Percentiles rank a stretch among this genome's conserved stretches.
phyloP scores from a whole-genome alignment of 2,797 vertebrate genomes.

The Knipowitschia caucasica region DNA sequence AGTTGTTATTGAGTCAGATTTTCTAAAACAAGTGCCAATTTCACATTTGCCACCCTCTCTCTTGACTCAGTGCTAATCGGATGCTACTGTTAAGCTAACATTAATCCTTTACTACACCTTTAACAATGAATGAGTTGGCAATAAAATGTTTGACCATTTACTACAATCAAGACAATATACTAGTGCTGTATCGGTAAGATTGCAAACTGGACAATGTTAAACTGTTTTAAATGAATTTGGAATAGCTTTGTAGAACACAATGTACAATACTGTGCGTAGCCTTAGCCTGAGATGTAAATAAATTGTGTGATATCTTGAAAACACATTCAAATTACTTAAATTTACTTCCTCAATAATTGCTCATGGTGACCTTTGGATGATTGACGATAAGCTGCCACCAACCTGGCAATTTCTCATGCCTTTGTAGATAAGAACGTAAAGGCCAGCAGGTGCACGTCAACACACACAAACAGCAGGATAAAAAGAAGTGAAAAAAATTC shows the following conservation, averaged over 20 bases:
- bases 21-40: too few species aligned
- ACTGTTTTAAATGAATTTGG: not conserved
- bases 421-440: slow-evolving; percentile 56
- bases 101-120: too few species aligned
- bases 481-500: slow-evolving; percentile 11
- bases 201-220: not conserved
- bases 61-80: too few species aligned
- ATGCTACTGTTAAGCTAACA: too few species aligned
- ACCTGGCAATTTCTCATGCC: slow-evolving; percentile 45
- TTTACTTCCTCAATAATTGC: slow-evolving; percentile 18
- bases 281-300: too few species aligned
- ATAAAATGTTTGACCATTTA: not conserved
- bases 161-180: not conserved
- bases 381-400: slow-evolving; percentile 46
- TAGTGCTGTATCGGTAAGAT: not conserved
- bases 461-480: slow-evolving; percentile 13
- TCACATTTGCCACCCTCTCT: too few species aligned
- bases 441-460: slow-evolving; percentile 58
- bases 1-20: too few species aligned
- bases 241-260: not conserved
- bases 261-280: not conserved
- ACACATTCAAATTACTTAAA: slow-evolving; percentile 17
- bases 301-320: not conserved
- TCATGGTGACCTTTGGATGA: slow-evolving; percentile 54
- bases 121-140: too few species aligned